A percentile compares a stretch with the other conserved stretches of the same genome.
These are phyloP conservation scores for Nannobrachium achirus DNA, from an alignment of 2,113 vertebrate species.

Conservation along the genomic window DNA sequence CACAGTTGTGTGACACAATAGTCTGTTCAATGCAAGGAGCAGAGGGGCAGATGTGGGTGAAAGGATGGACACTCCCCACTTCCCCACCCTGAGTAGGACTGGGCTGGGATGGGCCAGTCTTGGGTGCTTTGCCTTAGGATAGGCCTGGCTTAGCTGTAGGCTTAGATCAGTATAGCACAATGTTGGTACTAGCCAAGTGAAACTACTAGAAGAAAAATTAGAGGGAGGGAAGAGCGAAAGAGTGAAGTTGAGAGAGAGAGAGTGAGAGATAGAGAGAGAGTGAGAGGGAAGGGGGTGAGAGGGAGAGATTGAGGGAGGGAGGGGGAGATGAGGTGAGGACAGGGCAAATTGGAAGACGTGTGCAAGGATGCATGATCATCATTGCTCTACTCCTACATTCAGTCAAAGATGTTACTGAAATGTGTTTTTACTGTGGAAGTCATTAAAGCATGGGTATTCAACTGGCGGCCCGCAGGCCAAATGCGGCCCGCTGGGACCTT, in stretches of 20 bases:
- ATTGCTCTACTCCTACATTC: slow-evolving; percentile 37
- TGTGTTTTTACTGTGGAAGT: slow-evolving; percentile 29
- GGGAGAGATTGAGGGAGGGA: slow-evolving; percentile 20
- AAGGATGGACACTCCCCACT: not conserved
- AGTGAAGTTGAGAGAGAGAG: no score
- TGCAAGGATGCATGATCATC: slow-evolving; percentile 58
- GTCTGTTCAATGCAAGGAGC: not conserved
- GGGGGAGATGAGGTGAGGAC: slow-evolving; percentile 42
- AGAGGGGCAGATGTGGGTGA: not conserved
- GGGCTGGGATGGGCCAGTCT: slow-evolving; percentile 13
- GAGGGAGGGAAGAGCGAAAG: not conserved
- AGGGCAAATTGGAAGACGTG: slow-evolving; percentile 47
- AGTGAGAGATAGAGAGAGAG: not conserved
- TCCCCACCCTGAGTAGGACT: not conserved
- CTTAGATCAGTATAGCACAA: not conserved
- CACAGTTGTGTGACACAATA: not conserved
- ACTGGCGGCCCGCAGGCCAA: no score
- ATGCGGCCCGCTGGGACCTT: no score
- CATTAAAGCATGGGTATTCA: not conserved
- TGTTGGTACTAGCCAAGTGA: slow-evolving; percentile 7
- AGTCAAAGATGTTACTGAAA: slow-evolving; percentile 28
- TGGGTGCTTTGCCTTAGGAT: not conserved
- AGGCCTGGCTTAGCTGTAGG: slow-evolving; percentile 9
- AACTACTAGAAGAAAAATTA: no score
- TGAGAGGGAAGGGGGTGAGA: slow-evolving; percentile 8